A percentile compares a stretch with the other conserved stretches of the same genome.
Evolutionary conservation across 2,113 vertebrate genomes (phyloP).

Genomic region (Eira barbara): DNA sequence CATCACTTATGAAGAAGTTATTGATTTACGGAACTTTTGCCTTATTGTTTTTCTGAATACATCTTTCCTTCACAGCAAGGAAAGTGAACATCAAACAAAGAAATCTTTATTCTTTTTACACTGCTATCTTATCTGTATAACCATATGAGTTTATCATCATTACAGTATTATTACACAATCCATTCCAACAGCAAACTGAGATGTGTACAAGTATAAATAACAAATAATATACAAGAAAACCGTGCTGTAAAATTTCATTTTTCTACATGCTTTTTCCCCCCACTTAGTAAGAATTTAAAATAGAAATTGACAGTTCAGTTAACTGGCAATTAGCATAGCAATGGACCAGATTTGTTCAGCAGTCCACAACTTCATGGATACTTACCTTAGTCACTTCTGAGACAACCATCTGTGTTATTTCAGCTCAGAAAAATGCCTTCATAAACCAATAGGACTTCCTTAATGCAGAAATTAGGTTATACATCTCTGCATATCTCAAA

Average conservation of each 20-base stretch:
- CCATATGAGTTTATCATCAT: background rate
- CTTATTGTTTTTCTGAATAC: background rate
- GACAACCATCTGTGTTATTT: background rate
- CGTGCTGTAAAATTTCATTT: background rate
- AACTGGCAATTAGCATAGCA: constrained; percentile 29
- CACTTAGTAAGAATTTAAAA: constrained; percentile 35
- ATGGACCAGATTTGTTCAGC: background rate
- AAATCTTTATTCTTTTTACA: background rate
- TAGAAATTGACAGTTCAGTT: background rate
- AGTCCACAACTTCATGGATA: constrained; percentile 25
- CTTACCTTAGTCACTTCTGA: constrained; percentile 42
- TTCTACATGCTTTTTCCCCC: background rate
- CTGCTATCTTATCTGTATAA: background rate
- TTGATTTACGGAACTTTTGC: background rate
- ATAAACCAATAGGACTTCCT: constrained; percentile 10
- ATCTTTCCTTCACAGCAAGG: background rate
- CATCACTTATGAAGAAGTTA: background rate
- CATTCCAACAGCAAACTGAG: background rate
- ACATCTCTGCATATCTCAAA: background rate
- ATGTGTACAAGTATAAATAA: background rate
- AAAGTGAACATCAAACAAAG: background rate
- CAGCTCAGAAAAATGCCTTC: background rate
- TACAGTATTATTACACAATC: background rate
- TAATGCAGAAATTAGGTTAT: background rate
- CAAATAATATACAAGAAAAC: background rate